phyloP scores from a whole-genome alignment of 2,888 invertebrate genomes.

The Yponomeuta plumbellus region DNA sequence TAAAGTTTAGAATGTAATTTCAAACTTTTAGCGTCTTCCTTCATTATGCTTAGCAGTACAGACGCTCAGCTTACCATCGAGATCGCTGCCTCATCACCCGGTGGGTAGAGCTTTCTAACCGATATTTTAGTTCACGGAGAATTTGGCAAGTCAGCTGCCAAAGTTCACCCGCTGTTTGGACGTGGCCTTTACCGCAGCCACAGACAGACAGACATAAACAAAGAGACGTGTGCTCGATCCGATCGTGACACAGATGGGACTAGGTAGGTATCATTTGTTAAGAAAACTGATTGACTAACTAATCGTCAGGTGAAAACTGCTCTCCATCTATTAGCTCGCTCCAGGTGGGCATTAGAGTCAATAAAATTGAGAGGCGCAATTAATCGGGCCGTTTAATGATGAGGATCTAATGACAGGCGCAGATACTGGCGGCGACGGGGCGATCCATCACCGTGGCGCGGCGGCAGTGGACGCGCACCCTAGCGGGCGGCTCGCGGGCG shows the following conservation, averaged over 20 bases:
- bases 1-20: too few relatives aligned
- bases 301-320: conserved; percentile 1
- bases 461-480: conserved; percentile 2
- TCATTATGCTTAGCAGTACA: background rate
- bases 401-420: conserved; percentile 2
- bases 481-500: background rate
- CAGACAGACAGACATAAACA: background rate
- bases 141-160: conserved; percentile 4
- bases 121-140: background rate
- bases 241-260: background rate
- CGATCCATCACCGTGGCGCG: background rate
- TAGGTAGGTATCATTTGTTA: background rate
- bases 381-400: background rate
- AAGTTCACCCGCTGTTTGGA: conserved; percentile 6
- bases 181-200: background rate
- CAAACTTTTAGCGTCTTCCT: too few relatives aligned
- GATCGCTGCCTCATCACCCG: background rate
- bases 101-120: conserved; percentile 4
- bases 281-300: conserved; percentile 1
- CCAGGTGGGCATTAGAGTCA: conserved; percentile 2
- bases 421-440: background rate
- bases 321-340: background rate
- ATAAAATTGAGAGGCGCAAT: background rate
- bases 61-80: background rate
- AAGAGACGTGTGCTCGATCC: background rate